Base-by-base conservation (phyloP, 1,140 invertebrate species). In the Ceratosolen fusciceps region DNA sequence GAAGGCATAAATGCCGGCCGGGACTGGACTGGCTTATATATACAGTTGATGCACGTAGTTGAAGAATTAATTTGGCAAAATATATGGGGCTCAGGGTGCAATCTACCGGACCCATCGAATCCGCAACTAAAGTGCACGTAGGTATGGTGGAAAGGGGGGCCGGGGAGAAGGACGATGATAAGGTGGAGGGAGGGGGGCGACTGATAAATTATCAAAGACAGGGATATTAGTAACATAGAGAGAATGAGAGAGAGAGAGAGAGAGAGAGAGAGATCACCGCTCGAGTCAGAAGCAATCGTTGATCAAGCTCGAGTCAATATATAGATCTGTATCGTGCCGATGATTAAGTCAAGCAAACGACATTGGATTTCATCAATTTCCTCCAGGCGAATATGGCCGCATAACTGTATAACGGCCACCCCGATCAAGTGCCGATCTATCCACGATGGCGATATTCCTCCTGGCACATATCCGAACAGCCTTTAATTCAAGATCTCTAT, bases 291-390 rank as follows among this genome's bases (percentile, higher is more conserved):
- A 34, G 14, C 58, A 37, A 65, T 37, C 34, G 34, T 21, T 37
- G 60, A 21, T 56, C 19, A n/a, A 65, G 0, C 60, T 65, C 0
- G n/a, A 19, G 19, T 37, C 1, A 34, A 10, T 60, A 2, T 34
- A 37, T 62, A 62, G 60, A 19, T 62, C 19, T 34, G 14, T 37
- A 34, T 37, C 67, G n/a, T 5, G 29, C 39, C 37, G n/a, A 62
- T 9, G 72, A 60, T 43, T 47, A 74, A 62, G 56, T 62, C 54
- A 39, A 74, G n/a, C 16, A 39, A 43, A 74, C 24, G n/a, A 0
- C 39, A 70, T 70, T 70, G 24, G 37, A 62, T 62, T 60, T 62
- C 14, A 37, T n/a, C 12, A 74, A 74, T 60, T 74, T 74, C 26
- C 72, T 62, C 37, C 1, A 19, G 1, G 19, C 21, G 52, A 73